These are phyloP conservation scores for Glyptemys insculpta DNA, from an alignment of 2,797 vertebrate genomes.

Conservation along the genomic window DNA sequence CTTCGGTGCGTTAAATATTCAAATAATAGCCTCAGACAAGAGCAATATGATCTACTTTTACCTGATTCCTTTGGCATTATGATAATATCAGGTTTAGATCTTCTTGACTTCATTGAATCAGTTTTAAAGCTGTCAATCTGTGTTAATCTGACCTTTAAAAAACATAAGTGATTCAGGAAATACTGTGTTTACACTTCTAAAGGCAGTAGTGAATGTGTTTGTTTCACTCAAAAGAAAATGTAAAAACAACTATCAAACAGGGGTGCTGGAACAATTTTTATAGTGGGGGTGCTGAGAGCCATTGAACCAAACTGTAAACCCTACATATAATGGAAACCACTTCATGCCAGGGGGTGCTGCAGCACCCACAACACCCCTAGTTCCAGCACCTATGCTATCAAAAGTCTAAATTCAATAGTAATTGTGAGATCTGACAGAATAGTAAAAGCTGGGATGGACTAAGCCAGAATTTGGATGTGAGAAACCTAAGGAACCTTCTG, in stretches of 20 bases:
- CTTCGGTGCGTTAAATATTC: not conserved
- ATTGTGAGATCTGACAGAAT: not conserved
- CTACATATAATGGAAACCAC: no score
- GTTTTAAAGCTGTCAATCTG: not conserved
- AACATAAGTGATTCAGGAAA: not conserved
- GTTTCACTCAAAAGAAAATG: not conserved
- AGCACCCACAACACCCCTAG: no score
- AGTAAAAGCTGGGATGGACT: not conserved
- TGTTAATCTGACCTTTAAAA: not conserved
- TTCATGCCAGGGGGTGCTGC: no score
- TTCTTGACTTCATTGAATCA: not conserved
- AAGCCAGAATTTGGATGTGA: not conserved
- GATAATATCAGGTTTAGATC: not conserved
- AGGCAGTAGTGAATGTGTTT: not conserved
- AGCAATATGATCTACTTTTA: not conserved
- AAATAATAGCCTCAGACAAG: not conserved
- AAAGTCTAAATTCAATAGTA: not conserved
- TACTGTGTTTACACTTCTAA: not conserved
- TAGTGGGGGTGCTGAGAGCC: no score
- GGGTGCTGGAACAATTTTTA: no score
- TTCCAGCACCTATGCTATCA: no score
- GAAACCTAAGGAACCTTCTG: not conserved
- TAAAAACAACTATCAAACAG: not conserved
- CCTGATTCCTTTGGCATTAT: not conserved
- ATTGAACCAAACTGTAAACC: no score